Percentiles rank a stretch among this genome's conserved stretches.
These are phyloP conservation scores for Aratinga solstitialis DNA, from an alignment of 2,797 vertebrate species.

Conservation along the genomic window DNA sequence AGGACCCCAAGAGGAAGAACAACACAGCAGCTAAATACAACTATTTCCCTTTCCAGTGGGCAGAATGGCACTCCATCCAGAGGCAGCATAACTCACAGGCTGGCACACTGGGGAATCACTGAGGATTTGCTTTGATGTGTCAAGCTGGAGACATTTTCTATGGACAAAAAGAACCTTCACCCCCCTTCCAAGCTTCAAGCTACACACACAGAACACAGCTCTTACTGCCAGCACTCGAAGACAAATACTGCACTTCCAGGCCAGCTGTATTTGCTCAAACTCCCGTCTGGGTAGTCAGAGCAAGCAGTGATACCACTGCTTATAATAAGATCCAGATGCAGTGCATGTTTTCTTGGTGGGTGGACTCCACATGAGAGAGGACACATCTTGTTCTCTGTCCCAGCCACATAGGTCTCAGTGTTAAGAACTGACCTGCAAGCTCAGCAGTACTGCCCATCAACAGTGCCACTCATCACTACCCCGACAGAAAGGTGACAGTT, in stretches of 20 bases:
- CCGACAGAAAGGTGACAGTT: neutral
- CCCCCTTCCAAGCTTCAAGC: neutral
- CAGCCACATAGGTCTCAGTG: neutral
- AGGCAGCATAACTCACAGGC: neutral
- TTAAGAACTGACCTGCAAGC: neutral
- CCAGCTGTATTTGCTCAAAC: slow-evolving; percentile 8
- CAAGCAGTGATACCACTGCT: neutral
- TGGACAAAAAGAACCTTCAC: neutral
- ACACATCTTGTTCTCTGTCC: neutral
- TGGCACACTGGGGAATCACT: neutral
- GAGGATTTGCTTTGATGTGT: neutral
- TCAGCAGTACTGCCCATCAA: neutral
- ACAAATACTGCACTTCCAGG: neutral
- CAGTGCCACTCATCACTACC: neutral
- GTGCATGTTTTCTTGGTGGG: neutral
- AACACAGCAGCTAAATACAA: neutral
- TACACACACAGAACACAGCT: fast-evolving
- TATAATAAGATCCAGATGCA: neutral
- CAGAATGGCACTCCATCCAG: neutral
- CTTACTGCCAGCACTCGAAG: neutral
- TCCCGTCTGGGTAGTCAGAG: slow-evolving; percentile 1
- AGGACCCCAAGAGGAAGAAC: neutral
- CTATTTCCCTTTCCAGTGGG: neutral
- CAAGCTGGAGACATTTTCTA: neutral
- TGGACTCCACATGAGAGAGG: neutral